Evolutionary conservation across 2,888 invertebrate genomes (phyloP), one percentile per base, ranked within the genome.

Genomic region (Macaria notata): DNA sequence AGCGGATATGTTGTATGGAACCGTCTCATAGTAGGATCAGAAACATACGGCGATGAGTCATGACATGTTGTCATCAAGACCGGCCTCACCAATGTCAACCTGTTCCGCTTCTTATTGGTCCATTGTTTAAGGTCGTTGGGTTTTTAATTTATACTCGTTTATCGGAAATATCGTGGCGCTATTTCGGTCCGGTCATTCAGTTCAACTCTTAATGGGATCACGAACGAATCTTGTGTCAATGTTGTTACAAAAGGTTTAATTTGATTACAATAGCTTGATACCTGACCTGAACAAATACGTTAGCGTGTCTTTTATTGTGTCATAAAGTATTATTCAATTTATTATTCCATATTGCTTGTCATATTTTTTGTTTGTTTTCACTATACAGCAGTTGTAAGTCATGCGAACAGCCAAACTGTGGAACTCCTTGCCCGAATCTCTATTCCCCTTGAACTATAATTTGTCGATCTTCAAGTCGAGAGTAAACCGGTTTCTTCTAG

Each of bases 41-140:
- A 31, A 46, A 56, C 44, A 45, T 45, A 46, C 33, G 51, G 41
- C 46, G 50, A 53, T 77, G 76, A 76, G 54, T 79, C 76, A 75
- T 65, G 63, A 53, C 61, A 54, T 56, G 63, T 68, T 64, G 66
- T 72, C 71, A 70, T 72, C 68, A 66, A 69, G 63, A 70, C 65
- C 64, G 54, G 57, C 65, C 62, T 69, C 68, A 70, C 74, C 78
- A 78, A 75, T 78, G 76, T 78, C 77, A 78, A 80, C 78, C 69
- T 79, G 77, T 72, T 72, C 64, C 56, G 68, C 62, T 63, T 68
- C 65, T 62, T 73, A 64, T 62, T 65, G 56, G 46, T 64, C 61
- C 68, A 69, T 73, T 70, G 62, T 73, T 68, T 44, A 48, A 65
- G 49, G 49, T 50, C 50, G 46, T 61, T 55, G 54, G 47, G 57